These are phyloP conservation scores for Trididemnum nubilum DNA, from an alignment of 23 tunicate genomes.

Conservation along the genomic window DNA sequence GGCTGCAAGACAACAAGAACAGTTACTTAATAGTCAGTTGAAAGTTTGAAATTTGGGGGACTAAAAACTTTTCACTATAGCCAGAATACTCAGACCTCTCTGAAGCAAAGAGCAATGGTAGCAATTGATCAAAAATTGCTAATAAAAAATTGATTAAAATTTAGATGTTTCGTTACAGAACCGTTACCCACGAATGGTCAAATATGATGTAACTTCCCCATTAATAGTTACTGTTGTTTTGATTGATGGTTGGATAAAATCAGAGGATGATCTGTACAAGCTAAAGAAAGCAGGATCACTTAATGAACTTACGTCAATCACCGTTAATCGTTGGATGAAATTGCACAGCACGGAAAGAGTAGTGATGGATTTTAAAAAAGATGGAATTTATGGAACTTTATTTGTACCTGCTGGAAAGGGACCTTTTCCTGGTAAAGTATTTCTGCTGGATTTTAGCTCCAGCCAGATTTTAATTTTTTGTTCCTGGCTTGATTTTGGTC, in stretches of 20 bases:
- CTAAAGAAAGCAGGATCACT: neutral
- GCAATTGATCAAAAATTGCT: too few relatives aligned
- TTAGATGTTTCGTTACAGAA: slow-evolving; percentile 25
- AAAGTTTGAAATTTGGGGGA: too few relatives aligned
- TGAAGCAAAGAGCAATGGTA: too few relatives aligned
- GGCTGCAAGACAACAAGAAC: too few relatives aligned
- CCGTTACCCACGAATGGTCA: slow-evolving; percentile 23
- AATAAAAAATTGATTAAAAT: too few relatives aligned
- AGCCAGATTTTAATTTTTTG: too few relatives aligned
- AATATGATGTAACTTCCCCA: slow-evolving; percentile 37
- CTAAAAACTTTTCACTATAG: too few relatives aligned
- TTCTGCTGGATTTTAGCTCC: too few relatives aligned
- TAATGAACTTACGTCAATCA: neutral
- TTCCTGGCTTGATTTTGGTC: too few relatives aligned
- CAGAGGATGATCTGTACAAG: neutral
- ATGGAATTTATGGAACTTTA: slow-evolving; percentile 39
- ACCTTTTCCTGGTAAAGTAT: slow-evolving; percentile 40
- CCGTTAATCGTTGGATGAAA: slow-evolving; percentile 30
- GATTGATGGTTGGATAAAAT: neutral
- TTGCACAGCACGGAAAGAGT: slow-evolving; percentile 37
- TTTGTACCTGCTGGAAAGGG: slow-evolving; percentile 35
- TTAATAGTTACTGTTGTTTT: neutral
- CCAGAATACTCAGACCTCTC: too few relatives aligned
- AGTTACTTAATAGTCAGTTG: too few relatives aligned
- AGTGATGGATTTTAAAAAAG: neutral